phyloP scores from a whole-genome alignment of 2,888 invertebrate species.

The Bombyx huttoni region DNA sequence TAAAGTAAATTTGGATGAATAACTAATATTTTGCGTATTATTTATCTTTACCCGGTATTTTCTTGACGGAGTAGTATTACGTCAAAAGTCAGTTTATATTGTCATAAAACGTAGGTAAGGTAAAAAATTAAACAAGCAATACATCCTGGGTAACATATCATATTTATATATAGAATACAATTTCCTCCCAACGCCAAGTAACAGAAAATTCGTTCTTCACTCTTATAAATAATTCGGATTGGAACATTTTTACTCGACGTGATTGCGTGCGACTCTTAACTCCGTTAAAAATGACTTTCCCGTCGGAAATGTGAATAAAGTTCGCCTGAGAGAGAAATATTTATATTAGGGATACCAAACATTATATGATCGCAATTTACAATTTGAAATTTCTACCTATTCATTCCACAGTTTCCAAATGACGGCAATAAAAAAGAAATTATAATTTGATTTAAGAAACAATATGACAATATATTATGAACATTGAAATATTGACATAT shows the following conservation, averaged over 20 bases:
- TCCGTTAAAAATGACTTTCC: conserved; percentile 53
- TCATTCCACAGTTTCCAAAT: too few relatives aligned
- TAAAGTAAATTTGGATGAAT: too few relatives aligned
- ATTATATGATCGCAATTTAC: conserved; percentile 4
- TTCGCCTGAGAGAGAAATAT: conserved; percentile 33
- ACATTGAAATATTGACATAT: too few relatives aligned
- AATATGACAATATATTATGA: too few relatives aligned
- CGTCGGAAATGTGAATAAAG: conserved; percentile 58
- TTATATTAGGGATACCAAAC: conserved; percentile 1
- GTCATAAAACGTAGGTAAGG: neutral
- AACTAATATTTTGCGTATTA: too few relatives aligned
- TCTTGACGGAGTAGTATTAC: too few relatives aligned
- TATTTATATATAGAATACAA: neutral
- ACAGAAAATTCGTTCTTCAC: neutral
- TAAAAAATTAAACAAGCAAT: neutral
- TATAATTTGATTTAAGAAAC: too few relatives aligned
- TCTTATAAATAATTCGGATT: conserved; percentile 36
- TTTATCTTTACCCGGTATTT: too few relatives aligned
- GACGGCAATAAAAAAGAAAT: too few relatives aligned
- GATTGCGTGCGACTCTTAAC: conserved; percentile 52
- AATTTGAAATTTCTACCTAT: too few relatives aligned
- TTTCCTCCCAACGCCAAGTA: neutral
- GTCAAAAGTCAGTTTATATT: too few relatives aligned
- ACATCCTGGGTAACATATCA: neutral
- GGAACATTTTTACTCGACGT: conserved; percentile 35